A percentile compares a stretch with the other conserved stretches of the same genome.
Conservation (phyloP, 2,888 invertebrate species). For the Megastigmus dorsalis region DNA sequence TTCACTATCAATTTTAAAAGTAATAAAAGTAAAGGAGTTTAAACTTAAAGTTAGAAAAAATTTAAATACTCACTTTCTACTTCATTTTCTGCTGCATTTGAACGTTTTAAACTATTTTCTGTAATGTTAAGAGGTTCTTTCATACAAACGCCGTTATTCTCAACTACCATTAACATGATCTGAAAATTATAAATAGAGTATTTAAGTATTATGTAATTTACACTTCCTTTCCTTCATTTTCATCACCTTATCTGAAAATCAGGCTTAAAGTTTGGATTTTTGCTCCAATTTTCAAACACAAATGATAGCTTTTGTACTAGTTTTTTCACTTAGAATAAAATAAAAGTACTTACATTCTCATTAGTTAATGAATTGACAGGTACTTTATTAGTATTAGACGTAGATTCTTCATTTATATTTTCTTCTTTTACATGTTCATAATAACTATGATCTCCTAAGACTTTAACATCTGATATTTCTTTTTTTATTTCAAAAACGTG, state of each 20-base stretch:
- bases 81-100: conserved; percentile 33
- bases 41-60: no score
- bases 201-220: conserved; percentile 56
- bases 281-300: conserved; percentile 21
- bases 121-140: conserved; percentile 66
- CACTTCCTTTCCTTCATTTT: conserved; percentile 19
- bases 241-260: conserved; percentile 41
- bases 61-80: conserved; percentile 46
- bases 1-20: background rate
- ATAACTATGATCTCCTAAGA: conserved; percentile 70
- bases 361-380: conserved; percentile 61
- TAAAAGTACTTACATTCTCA: conserved; percentile 68
- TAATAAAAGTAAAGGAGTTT: no score
- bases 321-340: conserved; percentile 7
- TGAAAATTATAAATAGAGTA: conserved; percentile 60
- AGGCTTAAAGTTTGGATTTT: conserved; percentile 43
- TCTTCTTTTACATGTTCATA: conserved; percentile 65
- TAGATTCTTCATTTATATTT: conserved; percentile 55
- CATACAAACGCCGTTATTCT: conserved; percentile 67
- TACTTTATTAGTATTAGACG: conserved; percentile 55
- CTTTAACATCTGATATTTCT: conserved; percentile 59
- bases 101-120: conserved; percentile 27
- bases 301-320: background rate
- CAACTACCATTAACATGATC: conserved; percentile 72
- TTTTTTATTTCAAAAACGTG: conserved; percentile 55